Base-by-base conservation (phyloP, 2,797 vertebrate species). In the Smutsia gigantea region DNA sequence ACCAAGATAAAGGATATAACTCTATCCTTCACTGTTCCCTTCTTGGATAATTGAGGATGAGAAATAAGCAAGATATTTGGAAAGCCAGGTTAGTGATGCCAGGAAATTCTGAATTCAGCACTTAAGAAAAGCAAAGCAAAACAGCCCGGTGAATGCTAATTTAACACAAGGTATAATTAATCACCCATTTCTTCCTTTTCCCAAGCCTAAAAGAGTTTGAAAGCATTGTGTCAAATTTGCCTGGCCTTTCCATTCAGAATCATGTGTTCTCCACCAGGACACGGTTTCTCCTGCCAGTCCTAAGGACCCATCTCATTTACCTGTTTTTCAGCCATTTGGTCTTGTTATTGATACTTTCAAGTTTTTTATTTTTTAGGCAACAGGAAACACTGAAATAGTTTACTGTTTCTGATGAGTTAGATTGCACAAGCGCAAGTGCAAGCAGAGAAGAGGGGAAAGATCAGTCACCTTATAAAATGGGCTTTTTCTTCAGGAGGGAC, bases 31-130 rank as follows among this genome's bases (percentile, higher is more conserved):
- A 95, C 57, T 42, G 81, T 95, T 98, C 98, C 90, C 72, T 63
- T 97, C 68, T 59, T 75, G 79, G 71, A 84, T 96, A 97, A 97
- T 74, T 92, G 77, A 96, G 96, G 87, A 19, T n/a, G 78, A 42
- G 57, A 97, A 92, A 75, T 46, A 79, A 90, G 39, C 81, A 75
- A 83, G 72, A 19, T 51, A 14, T 27, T 78, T 53, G 42, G 27
- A 68, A 1, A 75, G 8, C 5, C 12, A 15, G 1, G 5, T 21
- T 4, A 5, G 27, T 21, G 39, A 49, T 8, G 6, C 2, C 51
- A 61, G 64, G 25, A 61, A 90, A 77, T 7, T 27, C 55, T 21
- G 21, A 78, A 78, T 49, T 49, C 66, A 49, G 27, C 9, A 11
- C 92, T 61, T 42, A 25, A 53, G 53, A 42, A 84, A 79, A 92